Conservation (phyloP, 1,140 invertebrate species). For the Drosophila malerkotliana region DNA sequence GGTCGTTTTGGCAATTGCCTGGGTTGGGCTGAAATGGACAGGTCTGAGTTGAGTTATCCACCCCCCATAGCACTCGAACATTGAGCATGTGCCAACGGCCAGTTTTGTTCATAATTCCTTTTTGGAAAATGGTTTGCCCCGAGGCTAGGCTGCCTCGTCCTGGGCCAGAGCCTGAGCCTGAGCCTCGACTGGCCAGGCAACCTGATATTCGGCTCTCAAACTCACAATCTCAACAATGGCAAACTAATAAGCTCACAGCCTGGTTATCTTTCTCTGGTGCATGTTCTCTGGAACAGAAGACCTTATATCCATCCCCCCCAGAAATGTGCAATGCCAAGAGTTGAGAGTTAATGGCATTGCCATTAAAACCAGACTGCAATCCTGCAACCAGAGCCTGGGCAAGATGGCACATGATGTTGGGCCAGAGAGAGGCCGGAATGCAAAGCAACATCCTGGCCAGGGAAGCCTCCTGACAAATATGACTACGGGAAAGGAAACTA, state of each 20-base stretch:
- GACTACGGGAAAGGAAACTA: conserved; percentile 67
- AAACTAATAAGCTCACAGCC: conserved; percentile 53
- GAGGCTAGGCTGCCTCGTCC: conserved; percentile 17
- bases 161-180: neutral
- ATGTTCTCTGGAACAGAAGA: conserved; percentile 15
- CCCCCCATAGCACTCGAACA: conserved; percentile 31
- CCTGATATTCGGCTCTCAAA: conserved; percentile 49
- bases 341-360: conserved; percentile 57
- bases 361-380: conserved; percentile 33
- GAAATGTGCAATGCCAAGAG: conserved; percentile 50
- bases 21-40: conserved; percentile 24
- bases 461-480: conserved; percentile 44
- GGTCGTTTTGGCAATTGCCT: conserved; percentile 28
- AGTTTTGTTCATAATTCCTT: conserved; percentile 56
- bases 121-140: conserved; percentile 56
- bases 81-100: conserved; percentile 61
- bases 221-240: conserved; percentile 56
- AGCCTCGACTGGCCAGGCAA: conserved; percentile 17
- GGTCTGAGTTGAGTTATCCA: conserved; percentile 24
- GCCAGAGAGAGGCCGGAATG: conserved; percentile 23
- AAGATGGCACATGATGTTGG: conserved; percentile 38
- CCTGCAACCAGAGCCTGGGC: neutral
- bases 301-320: neutral
- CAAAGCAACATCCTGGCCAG: conserved; percentile 8
- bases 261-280: conserved; percentile 13